phyloP scores from a whole-genome alignment of 2,797 vertebrate genomes.

The Babyrousa celebensis region DNA sequence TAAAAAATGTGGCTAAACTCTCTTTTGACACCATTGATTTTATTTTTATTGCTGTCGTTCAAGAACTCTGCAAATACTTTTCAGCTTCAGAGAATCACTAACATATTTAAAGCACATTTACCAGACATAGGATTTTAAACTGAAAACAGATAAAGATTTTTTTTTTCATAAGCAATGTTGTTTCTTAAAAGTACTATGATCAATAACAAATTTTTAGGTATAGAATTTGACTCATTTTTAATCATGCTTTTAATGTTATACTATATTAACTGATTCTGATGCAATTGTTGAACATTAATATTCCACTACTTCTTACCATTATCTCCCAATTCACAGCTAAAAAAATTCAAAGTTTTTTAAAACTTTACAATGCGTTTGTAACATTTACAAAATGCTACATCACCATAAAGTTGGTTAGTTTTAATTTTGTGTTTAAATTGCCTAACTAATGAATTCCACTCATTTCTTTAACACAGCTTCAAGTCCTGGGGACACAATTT shows the following conservation, averaged over 20 bases:
- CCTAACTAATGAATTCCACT: background rate
- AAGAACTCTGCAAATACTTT: background rate
- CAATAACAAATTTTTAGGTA: conserved; percentile 12
- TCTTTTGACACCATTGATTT: background rate
- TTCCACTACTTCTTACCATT: background rate
- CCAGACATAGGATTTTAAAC: conserved; percentile 27
- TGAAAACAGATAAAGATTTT: background rate
- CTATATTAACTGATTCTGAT: background rate
- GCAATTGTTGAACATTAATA: background rate
- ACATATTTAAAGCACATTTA: background rate
- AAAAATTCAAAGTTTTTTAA: background rate
- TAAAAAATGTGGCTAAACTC: background rate
- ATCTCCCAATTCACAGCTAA: background rate
- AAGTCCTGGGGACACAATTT: background rate
- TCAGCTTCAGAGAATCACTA: background rate
- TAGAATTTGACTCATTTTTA: background rate
- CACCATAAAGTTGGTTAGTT: background rate
- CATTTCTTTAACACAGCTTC: background rate
- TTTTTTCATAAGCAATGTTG: background rate
- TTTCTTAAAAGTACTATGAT: background rate
- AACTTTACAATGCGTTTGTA: background rate
- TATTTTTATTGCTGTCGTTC: background rate
- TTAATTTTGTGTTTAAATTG: background rate
- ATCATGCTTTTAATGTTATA: background rate
- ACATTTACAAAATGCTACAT: background rate